phyloP scores from a whole-genome alignment of 37 sponge, comb jelly and placozoan species.

The Crambe crambe region DNA sequence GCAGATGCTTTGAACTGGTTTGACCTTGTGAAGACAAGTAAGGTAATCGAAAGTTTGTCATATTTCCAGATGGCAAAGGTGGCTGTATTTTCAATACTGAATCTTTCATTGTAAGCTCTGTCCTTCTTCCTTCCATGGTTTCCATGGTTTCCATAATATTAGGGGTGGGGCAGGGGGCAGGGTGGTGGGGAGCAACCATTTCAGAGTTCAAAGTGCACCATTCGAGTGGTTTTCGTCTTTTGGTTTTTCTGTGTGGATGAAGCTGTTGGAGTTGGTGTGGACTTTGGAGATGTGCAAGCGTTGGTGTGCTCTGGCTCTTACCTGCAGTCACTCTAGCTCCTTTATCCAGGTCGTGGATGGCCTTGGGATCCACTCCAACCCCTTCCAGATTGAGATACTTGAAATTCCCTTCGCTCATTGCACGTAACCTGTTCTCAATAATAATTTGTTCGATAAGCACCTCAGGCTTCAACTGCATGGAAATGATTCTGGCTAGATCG shows the following conservation, averaged over 20 bases:
- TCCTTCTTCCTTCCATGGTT: neutral
- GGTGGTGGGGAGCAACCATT: neutral
- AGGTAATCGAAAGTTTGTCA: neutral
- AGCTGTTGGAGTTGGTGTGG: neutral
- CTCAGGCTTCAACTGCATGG: constrained; percentile 42
- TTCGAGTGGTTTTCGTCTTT: neutral
- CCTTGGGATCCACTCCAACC: neutral
- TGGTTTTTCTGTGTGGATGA: neutral
- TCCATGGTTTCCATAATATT: neutral
- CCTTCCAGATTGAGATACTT: constrained; percentile 15
- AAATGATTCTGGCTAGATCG: constrained; percentile 14
- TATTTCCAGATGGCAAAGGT: neutral
- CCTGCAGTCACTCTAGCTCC: neutral
- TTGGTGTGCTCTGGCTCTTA: constrained; percentile 15
- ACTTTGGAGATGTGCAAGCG: neutral
- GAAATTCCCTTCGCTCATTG: constrained; percentile 12
- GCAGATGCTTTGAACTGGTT: too few species aligned
- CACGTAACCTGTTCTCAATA: constrained; percentile 28
- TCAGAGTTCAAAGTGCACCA: constrained; percentile 9
- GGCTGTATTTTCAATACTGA: neutral
- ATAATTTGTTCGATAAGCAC: constrained; percentile 33
- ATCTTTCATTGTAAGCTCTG: neutral
- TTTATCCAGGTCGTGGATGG: neutral
- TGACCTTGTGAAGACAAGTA: too few species aligned
- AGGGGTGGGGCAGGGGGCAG: neutral